A percentile compares a stretch with the other conserved stretches of the same genome.
Conservation (phyloP, 2,888 invertebrate genomes). For the Lissonota sp. region DNA sequence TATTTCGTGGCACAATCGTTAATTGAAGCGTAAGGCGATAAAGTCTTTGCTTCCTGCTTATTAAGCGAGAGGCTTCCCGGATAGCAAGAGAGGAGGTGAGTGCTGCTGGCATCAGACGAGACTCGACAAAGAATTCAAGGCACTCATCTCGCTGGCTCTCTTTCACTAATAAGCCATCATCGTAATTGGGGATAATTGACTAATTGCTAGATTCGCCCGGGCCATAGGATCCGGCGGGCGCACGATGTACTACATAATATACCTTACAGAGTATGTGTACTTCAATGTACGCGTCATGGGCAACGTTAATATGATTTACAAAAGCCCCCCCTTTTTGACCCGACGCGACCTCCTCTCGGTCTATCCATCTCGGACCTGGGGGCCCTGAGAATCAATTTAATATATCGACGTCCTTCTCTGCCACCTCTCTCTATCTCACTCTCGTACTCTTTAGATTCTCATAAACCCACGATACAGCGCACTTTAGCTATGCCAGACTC, state of each 20-base stretch:
- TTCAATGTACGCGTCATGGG: constrained; percentile 61
- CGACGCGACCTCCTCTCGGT: constrained; percentile 72
- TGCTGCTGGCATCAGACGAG: constrained; percentile 51
- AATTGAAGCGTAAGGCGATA: constrained; percentile 28
- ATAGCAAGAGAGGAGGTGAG: constrained; percentile 38
- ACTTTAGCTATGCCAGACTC: constrained; percentile 31
- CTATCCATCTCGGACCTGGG: constrained; percentile 67
- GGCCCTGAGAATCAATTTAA: constrained; percentile 80
- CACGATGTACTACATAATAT: constrained; percentile 8
- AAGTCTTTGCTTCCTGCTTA: constrained; percentile 37
- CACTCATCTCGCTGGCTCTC: constrained; percentile 25
- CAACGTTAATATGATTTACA: constrained; percentile 78
- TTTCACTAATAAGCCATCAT: constrained; percentile 64
- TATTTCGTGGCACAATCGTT: neutral
- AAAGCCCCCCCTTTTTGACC: constrained; percentile 72
- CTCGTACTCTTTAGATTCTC: constrained; percentile 17
- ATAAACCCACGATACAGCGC: neutral
- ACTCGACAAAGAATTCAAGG: constrained; percentile 60
- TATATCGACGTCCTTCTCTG: constrained; percentile 43
- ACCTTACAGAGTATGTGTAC: neutral
- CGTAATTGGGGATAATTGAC: constrained; percentile 80
- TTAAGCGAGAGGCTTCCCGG: constrained; percentile 35
- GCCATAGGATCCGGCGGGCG: constrained; percentile 55
- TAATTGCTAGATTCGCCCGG: constrained; percentile 76
- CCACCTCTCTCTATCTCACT: constrained; percentile 11